Evolutionary conservation across 2,113 vertebrate genomes (phyloP).

Genomic region (Phaethornis superciliosus): DNA sequence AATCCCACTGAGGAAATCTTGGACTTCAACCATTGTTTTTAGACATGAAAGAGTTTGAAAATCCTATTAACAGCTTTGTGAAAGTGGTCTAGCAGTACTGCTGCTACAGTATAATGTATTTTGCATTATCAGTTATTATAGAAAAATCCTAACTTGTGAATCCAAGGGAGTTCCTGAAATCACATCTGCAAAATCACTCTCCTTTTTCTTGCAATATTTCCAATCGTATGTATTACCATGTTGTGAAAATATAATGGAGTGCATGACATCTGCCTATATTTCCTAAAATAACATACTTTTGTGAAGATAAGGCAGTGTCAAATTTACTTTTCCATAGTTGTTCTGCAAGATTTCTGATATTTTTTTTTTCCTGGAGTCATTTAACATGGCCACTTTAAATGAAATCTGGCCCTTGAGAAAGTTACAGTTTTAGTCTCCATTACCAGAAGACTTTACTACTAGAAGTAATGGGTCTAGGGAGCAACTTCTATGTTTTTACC

Average conservation of each 20-base stretch:
- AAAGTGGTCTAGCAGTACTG: background rate
- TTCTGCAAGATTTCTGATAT: background rate
- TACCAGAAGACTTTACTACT: background rate
- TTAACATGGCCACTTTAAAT: background rate
- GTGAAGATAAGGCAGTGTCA: background rate
- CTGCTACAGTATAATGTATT: background rate
- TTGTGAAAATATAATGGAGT: slow-evolving; percentile 69
- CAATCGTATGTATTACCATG: background rate
- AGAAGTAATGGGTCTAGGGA: background rate
- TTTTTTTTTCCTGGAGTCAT: background rate
- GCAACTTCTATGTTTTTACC: background rate
- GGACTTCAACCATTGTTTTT: slow-evolving; percentile 17
- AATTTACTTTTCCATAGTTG: background rate
- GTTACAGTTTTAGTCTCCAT: background rate
- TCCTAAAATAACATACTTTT: background rate
- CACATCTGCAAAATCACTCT: slow-evolving; percentile 21
- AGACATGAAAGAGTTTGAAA: slow-evolving; percentile 29
- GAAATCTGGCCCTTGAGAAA: background rate
- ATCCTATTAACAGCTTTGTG: slow-evolving; percentile 36
- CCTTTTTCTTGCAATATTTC: slow-evolving; percentile 37
- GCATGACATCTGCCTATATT: slow-evolving; percentile 6
- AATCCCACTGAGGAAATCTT: background rate
- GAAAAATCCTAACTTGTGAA: slow-evolving; percentile 59
- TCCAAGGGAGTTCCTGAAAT: slow-evolving; percentile 52
- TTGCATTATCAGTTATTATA: slow-evolving; percentile 64